These are phyloP conservation scores for Nyctibius grandis DNA, from an alignment of 2,797 vertebrate species.

Conservation along the genomic window DNA sequence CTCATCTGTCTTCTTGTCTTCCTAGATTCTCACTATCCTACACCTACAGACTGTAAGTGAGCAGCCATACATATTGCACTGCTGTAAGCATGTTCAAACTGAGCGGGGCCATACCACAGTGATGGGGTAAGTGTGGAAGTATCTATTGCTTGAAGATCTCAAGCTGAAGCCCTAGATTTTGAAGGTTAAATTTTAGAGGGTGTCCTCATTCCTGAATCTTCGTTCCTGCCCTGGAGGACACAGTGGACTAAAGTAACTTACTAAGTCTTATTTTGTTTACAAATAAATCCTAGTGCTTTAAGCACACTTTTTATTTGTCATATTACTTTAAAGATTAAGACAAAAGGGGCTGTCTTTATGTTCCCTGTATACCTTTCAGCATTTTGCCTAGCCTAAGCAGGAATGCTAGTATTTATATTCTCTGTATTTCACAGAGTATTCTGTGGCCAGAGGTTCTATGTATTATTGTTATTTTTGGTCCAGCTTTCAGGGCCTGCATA, in stretches of 20 bases:
- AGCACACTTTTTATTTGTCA: neutral
- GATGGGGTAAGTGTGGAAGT: neutral
- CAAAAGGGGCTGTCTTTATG: neutral
- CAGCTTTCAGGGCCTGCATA: neutral
- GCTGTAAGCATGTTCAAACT: neutral
- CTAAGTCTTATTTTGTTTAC: neutral
- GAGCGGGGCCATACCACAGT: accelerated
- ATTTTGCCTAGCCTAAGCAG: neutral
- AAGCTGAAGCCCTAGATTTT: neutral
- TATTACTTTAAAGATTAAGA: neutral
- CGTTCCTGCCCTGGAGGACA: neutral
- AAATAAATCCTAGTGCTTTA: neutral
- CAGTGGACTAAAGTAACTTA: neutral
- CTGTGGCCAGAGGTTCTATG: slow-evolving; percentile 23
- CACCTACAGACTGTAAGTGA: neutral
- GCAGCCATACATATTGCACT: neutral
- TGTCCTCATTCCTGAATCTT: neutral
- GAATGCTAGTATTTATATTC: slow-evolving; percentile 32
- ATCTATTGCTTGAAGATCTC: neutral
- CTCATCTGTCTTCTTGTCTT: neutral
- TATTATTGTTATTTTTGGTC: slow-evolving; percentile 48
- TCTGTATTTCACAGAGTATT: slow-evolving; percentile 21
- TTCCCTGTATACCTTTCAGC: neutral
- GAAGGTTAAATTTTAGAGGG: neutral
- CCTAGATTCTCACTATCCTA: neutral